Conservation (phyloP, 2,888 invertebrate genomes). For the Melanostoma scalare region DNA sequence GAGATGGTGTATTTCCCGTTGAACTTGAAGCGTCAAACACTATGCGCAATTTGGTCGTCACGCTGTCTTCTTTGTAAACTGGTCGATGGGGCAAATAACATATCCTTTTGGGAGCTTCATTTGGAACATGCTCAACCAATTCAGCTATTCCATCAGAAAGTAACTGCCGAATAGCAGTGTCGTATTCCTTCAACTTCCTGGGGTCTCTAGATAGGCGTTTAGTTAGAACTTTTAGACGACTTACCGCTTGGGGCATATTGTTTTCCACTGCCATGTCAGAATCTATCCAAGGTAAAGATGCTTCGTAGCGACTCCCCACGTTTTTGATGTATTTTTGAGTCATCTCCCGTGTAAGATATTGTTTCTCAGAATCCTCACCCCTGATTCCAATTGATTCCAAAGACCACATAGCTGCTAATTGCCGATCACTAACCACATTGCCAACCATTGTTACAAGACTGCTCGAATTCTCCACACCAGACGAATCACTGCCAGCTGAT, state of each 20-base stretch:
- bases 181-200: conserved; percentile 11
- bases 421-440: too few relatives aligned
- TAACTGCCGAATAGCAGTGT: conserved; percentile 17
- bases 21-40: too few relatives aligned
- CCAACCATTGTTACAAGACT: too few relatives aligned
- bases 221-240: too few relatives aligned
- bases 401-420: neutral
- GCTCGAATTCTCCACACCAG: too few relatives aligned
- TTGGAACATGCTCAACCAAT: neutral
- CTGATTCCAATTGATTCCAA: conserved; percentile 19
- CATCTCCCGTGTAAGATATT: neutral
- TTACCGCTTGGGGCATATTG: too few relatives aligned
- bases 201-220: conserved; percentile 18
- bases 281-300: conserved; percentile 7
- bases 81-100: too few relatives aligned
- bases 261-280: neutral
- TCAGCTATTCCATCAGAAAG: conserved; percentile 11
- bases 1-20: too few relatives aligned
- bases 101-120: neutral
- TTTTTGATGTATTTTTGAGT: neutral
- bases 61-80: too few relatives aligned
- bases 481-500: too few relatives aligned
- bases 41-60: too few relatives aligned
- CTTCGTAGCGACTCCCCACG: conserved; percentile 4
- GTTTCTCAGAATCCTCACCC: conserved; percentile 9